Conservation (phyloP, 2,888 invertebrate species). For the Argyresthia albistria region DNA sequence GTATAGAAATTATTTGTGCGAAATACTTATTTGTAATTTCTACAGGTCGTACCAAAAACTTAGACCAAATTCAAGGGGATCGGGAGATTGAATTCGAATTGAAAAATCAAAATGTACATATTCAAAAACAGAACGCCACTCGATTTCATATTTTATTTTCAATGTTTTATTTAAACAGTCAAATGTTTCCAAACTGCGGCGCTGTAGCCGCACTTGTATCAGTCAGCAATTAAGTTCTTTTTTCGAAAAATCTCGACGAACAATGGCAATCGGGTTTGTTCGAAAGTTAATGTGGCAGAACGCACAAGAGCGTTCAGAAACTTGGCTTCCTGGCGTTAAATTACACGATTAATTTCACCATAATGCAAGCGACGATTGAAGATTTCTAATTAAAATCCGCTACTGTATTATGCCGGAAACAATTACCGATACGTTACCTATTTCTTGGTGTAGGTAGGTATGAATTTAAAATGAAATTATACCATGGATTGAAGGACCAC, state of each 20-base stretch:
- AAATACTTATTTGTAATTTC: too few species aligned
- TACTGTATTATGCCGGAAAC: not conserved
- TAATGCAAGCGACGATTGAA: not conserved
- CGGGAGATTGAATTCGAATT: too few species aligned
- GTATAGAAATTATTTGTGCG: too few species aligned
- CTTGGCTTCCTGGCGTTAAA: slow-evolving; percentile 15
- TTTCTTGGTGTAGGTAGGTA: too few species aligned
- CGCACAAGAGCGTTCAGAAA: slow-evolving; percentile 2
- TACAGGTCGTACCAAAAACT: too few species aligned
- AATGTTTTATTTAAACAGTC: not conserved
- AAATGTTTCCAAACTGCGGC: not conserved
- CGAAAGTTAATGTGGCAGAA: slow-evolving; percentile 4
- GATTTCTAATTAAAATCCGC: not conserved
- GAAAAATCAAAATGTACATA: too few species aligned
- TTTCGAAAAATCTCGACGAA: not conserved
- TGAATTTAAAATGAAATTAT: too few species aligned
- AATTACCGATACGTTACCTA: not conserved
- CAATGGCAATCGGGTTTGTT: slow-evolving; percentile 5
- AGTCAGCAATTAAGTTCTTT: slow-evolving; percentile 1
- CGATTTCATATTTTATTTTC: too few species aligned
- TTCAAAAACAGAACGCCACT: too few species aligned
- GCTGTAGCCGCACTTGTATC: not conserved
- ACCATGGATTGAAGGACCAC: too few species aligned
- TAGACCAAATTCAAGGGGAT: too few species aligned
- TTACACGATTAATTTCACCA: slow-evolving; percentile 22